These are phyloP conservation scores for Melanotaenia trifasciata DNA, from an alignment of 2,797 vertebrate species.

Conservation along the genomic window DNA sequence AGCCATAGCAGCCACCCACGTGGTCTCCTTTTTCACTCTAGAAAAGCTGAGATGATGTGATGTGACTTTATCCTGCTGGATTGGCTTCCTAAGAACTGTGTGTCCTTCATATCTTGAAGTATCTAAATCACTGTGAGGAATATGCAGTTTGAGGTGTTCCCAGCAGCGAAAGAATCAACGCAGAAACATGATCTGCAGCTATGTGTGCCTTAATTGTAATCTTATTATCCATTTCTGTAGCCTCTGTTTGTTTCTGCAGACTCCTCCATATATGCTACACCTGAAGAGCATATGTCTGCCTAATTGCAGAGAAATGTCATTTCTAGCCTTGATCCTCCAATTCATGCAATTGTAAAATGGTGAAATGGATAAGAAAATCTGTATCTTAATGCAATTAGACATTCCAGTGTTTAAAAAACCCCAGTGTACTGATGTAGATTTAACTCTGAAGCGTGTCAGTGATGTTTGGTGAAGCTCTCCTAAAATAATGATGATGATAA, in stretches of 20 bases:
- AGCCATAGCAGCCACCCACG: background rate
- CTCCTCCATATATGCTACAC: conserved; percentile 1
- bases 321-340: conserved; percentile 15
- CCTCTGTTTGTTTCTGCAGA: conserved; percentile 19
- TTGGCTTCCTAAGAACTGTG: background rate
- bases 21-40: background rate
- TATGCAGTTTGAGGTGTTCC: background rate
- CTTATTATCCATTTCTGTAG: conserved; percentile 28
- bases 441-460: conserved; percentile 11
- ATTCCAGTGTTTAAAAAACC: conserved; percentile 60
- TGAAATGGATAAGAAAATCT: conserved; percentile 13
- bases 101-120: conserved; percentile 3
- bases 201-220: conserved; percentile 56
- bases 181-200: conserved; percentile 31
- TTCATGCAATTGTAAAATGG: background rate
- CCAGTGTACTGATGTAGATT: conserved; percentile 16
- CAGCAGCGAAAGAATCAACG: conserved; percentile 8
- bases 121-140: background rate
- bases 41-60: background rate
- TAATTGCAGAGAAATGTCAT: conserved; percentile 32
- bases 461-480: conserved; percentile 15
- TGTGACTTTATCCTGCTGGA: background rate
- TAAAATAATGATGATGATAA: background rate
- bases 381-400: conserved; percentile 53
- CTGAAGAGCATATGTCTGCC: conserved; percentile 38